Evolutionary conservation across 2,797 vertebrate species (phyloP), one percentile per base, ranked within the genome.

Genomic region (Bradypus variegatus): DNA sequence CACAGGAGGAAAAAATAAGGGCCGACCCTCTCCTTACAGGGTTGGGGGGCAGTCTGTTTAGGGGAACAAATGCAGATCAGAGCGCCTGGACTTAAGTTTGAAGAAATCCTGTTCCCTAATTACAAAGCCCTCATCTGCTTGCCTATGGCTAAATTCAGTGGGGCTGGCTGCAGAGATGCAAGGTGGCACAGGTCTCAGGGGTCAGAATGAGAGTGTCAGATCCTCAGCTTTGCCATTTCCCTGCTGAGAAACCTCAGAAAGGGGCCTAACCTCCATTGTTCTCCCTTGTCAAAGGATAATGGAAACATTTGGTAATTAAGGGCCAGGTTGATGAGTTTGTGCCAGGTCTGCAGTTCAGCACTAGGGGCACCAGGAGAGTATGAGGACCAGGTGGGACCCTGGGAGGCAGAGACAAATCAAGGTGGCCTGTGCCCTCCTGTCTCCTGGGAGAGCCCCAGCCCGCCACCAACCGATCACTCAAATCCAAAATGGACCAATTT

Each of bases 301-400:
- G 88, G 83, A 82, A 92, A 90, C 33, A 78, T 38, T 88, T 67
- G 70, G 45, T 90, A 91, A 81, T 92, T 69, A 93, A 86, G 72
- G 89, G 50, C 84, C 73, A 60, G 45, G 45, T 65, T 87, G 67
- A 18, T 45, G 73, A 55, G 62, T 80, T 90, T 87, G 76, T 76
- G 85, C 53, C 45, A 3, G 16, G 31, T 55, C 92, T 90, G 80
- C 58, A 92, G 33, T 72, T 75, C 72, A 89, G 53, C 45, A 8
- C 67, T 75, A 80, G 65, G n/a, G 45, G 36, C 64, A 64, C n/a
- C 48, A 50, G 85, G 72, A 73, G 67, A 25, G n/a, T 36, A 27
- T 78, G 69, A 70, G 80, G 48, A 73, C 76, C 87, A 72, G 31
- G 14, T 12, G 31, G 91, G 87, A 65, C 48, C 16, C 38, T 29